Base-by-base conservation (phyloP, 2,888 invertebrate genomes). In the Erebia aethiops region DNA sequence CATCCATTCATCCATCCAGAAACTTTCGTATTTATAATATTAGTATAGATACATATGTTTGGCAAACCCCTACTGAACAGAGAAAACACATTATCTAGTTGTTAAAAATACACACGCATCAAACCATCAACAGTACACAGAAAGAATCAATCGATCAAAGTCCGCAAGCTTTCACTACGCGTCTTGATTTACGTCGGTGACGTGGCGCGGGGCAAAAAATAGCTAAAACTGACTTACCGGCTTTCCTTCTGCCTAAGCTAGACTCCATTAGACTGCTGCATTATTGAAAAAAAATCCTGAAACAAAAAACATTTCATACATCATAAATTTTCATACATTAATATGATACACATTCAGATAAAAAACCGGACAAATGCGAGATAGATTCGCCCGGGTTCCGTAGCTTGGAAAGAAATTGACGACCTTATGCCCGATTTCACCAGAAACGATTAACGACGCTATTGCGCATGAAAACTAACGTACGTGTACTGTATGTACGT, bases 231-330 rank as follows among this genome's bases (percentile, higher is more conserved):
- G 68, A 88, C 92, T 91, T 72, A 92, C 92, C 89, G 87, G 91
- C 84, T 88, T 87, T 85, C 84, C 83, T 81, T 79, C 82, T 85
- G 85, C 84, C 86, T 84, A 87, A 90, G 87, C 89, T 91, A 90
- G 86, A 84, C 85, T 87, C 87, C 91, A 89, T 89, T 80, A 84
- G 86, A 86, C 83, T 81, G 87, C 88, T 86, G 90, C 92, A 92
- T 92, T 87, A 89, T 92, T 89, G 87, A 85, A 87, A 89, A 88
- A 80, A 86, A 89, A 91, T 85, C 88, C 91, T 91, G 91, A 67
- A 92, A 91, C 87, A 90, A 89, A 56, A 66, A 41, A 65, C 14
- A 8, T 13, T n/a, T n/a, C n/a, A n/a, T n/a, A n/a, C n/a, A 11
- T 3, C 35, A 2, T 43, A 43, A 56, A 26, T 62, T 18, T 35